Evolutionary conservation across 23 tunicate genomes (phyloP).

Genomic region (Diplosoma virens): DNA sequence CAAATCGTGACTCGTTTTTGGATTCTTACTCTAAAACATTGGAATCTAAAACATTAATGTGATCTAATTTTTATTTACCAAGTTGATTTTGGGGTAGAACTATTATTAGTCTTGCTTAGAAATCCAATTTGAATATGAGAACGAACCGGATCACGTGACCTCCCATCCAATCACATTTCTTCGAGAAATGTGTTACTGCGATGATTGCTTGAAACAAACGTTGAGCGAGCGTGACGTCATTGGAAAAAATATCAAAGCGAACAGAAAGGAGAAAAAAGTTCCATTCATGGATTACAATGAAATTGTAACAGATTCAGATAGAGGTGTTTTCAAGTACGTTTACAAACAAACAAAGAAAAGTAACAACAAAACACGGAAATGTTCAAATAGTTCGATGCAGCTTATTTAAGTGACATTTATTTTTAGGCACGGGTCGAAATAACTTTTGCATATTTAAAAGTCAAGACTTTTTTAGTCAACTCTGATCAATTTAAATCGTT

Average conservation of each 20-base stretch:
- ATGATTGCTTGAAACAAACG: background rate
- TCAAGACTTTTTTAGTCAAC: too few relatives aligned
- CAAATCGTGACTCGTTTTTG: too few relatives aligned
- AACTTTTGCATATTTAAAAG: too few relatives aligned
- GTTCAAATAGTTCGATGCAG: background rate
- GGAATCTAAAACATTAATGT: too few relatives aligned
- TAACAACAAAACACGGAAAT: background rate
- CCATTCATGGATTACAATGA: background rate
- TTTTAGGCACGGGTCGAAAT: too few relatives aligned
- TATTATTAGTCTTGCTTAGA: too few relatives aligned
- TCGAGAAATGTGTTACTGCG: background rate
- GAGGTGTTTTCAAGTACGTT: background rate
- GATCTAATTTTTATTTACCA: too few relatives aligned
- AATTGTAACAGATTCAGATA: background rate
- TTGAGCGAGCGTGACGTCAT: background rate
- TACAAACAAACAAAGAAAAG: background rate
- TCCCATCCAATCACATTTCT: background rate
- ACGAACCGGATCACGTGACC: background rate
- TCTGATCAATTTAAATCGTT: too few relatives aligned
- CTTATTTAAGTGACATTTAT: too few relatives aligned
- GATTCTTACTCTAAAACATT: too few relatives aligned
- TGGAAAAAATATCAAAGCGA: background rate
- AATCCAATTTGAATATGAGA: background rate
- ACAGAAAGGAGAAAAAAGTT: background rate
- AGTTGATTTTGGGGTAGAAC: too few relatives aligned